Evolutionary conservation across 2,888 invertebrate genomes (phyloP), one percentile per base, ranked within the genome.

Genomic region (Neoitamus cyanurus): DNA sequence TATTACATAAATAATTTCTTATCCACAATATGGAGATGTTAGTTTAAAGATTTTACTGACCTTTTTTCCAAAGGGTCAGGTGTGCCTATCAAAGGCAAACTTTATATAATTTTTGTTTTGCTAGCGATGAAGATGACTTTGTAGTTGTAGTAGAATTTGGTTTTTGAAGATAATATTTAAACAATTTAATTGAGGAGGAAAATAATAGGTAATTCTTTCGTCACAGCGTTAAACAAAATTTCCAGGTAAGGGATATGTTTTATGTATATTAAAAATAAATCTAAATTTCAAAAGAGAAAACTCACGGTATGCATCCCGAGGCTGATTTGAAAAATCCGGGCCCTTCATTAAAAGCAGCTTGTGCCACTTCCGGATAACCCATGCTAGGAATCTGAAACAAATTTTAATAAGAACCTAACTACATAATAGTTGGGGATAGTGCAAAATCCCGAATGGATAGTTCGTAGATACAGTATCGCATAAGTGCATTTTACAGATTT

Each of bases 361-460:
- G 95, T 0, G 96, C 96, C 0, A 96, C 97, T 0, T 93, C 94
- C 0, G 97, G 96, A 91, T 98, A 98, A 69, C 94, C 94, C 90
- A 98, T 90, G 48, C 94, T 94, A 0, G 95, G 94, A 6, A 92
- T 89, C 90, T 90, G 42, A 30, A 77, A 77, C 72, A 70, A 5
- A 2, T 20, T 20, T 7, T 6, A 68, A 34, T 30, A 2, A 78
- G 70, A 68, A 34, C 6, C 1, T n/a, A n/a, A n/a, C n/a, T n/a
- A n/a, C n/a, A n/a, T n/a, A n/a, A n/a, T n/a, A n/a, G n/a, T n/a
- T n/a, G n/a, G n/a, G n/a, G n/a, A n/a, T n/a, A n/a, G n/a, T n/a
- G n/a, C n/a, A n/a, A n/a, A n/a, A n/a, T n/a, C n/a, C n/a, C n/a
- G n/a, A n/a, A n/a, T n/a, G n/a, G n/a, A n/a, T n/a, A n/a, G n/a